Conservation (phyloP, 2,113 vertebrate species). For the Lophura nycthemera region DNA sequence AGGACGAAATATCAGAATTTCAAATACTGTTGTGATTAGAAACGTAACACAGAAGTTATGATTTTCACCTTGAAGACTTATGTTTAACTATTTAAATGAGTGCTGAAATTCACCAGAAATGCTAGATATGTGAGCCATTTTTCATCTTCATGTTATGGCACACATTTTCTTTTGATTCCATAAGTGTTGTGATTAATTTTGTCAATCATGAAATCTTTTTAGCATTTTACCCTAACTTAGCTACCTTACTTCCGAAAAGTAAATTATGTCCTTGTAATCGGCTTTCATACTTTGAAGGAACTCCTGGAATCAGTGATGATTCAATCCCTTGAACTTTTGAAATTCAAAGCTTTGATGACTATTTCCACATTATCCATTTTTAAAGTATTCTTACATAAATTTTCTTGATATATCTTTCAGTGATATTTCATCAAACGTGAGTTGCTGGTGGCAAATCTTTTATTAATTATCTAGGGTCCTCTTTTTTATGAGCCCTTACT, state of each 20-base stretch:
- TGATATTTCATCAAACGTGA: background rate
- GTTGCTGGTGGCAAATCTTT: background rate
- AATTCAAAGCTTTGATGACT: background rate
- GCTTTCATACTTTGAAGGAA: background rate
- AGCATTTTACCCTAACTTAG: background rate
- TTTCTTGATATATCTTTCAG: background rate
- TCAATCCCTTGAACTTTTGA: background rate
- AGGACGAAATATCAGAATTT: background rate
- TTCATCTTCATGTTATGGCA: background rate
- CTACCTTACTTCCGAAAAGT: background rate
- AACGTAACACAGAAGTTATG: background rate
- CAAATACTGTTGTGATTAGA: no score
- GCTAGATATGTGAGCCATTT: background rate
- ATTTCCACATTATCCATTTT: background rate
- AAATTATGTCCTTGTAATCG: background rate
- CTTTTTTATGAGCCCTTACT: background rate
- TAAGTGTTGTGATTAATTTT: background rate
- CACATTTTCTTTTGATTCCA: background rate
- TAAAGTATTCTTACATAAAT: background rate
- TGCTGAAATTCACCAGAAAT: background rate
- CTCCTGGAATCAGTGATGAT: background rate
- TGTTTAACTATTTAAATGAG: no score
- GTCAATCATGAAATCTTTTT: background rate
- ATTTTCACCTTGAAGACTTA: background rate
- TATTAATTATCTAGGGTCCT: background rate